A percentile compares a stretch with the other conserved stretches of the same genome.
phyloP scores from a whole-genome alignment of 37 sponge, comb jelly and placozoan species.

The Spongia lamella region DNA sequence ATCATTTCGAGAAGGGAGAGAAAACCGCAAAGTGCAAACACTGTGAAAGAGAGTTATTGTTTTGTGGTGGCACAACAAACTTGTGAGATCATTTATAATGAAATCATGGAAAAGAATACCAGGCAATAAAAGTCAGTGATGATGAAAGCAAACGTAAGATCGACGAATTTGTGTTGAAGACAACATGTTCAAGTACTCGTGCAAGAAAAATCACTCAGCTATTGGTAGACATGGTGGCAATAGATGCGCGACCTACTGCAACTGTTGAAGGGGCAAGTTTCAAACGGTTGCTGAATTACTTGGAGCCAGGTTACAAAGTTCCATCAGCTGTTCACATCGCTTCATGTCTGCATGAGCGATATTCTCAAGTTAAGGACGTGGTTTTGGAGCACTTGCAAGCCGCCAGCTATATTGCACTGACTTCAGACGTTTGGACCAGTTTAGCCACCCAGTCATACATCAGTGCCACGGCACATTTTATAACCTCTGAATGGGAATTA shows the following conservation, averaged over 20 bases:
- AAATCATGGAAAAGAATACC: neutral
- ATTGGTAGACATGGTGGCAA: conserved; percentile 22
- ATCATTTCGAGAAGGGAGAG: conserved; percentile 13
- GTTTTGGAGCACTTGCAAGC: neutral
- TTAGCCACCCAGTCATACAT: neutral
- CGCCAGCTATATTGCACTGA: neutral
- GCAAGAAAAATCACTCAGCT: neutral
- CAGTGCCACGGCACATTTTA: conserved; percentile 1
- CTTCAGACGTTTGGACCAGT: conserved; percentile 29
- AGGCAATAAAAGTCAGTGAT: neutral
- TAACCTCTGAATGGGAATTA: conserved; percentile 2
- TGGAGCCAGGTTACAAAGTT: neutral
- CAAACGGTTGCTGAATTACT: neutral
- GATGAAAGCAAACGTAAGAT: neutral
- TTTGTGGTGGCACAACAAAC: conserved; percentile 6
- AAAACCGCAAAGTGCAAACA: neutral
- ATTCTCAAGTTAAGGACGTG: neutral
- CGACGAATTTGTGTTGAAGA: neutral
- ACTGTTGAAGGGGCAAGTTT: conserved; percentile 15
- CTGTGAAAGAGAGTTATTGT: neutral
- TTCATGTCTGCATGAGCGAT: neutral
- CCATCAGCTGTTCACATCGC: neutral
- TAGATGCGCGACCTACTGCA: neutral
- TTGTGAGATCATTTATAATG: neutral
- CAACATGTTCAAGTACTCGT: neutral